Evolutionary conservation across 2,888 invertebrate genomes (phyloP), one percentile per base, ranked within the genome.

Genomic region (Rhagonycha fulva): DNA sequence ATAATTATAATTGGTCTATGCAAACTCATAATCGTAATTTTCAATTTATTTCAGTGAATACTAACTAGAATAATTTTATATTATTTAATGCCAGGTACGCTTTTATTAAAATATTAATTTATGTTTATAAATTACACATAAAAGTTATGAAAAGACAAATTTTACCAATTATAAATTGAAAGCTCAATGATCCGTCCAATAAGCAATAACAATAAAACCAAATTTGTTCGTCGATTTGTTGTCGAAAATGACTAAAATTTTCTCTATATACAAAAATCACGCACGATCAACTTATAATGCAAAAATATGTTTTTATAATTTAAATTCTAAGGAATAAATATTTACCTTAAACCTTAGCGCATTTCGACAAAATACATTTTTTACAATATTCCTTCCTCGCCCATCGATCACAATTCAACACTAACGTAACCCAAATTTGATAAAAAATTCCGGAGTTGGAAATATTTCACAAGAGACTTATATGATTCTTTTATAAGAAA

Each of bases 401-500:
- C 67, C 72, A 72, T 72, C 72, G 68, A 72, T 72, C 72, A 68
- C 72, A 72, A 72, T 72, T 72, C 68, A 72, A 72, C 72, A 61
- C 67, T 68, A 67, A 72, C 72, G 62, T 68, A 72, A 72, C 72
- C 72, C 61, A 68, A 72, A 72, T 72, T 68, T 68, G 72, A 72
- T 72, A 72, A 72, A 72, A 72, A 72, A 72, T 72, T 72, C 62
- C 72, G 30, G 68, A 72, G 19, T 28, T 68, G 61, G 67, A 66
- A 68, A 72, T 72, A 72, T 72, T 72, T 72, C 24, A 72, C 68
- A 68, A 68, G 68, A 68, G 60, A 61, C 28, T 68, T 30, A 14
- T 68, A 63, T 71, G 71, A 71, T 71, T 71, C 62, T 71, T 71
- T 71, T 30, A 71, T 19, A 19, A 68, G 32, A 68, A 68, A 68